Conservation (phyloP, 2,797 vertebrate genomes). For the Myripristis murdjan region DNA sequence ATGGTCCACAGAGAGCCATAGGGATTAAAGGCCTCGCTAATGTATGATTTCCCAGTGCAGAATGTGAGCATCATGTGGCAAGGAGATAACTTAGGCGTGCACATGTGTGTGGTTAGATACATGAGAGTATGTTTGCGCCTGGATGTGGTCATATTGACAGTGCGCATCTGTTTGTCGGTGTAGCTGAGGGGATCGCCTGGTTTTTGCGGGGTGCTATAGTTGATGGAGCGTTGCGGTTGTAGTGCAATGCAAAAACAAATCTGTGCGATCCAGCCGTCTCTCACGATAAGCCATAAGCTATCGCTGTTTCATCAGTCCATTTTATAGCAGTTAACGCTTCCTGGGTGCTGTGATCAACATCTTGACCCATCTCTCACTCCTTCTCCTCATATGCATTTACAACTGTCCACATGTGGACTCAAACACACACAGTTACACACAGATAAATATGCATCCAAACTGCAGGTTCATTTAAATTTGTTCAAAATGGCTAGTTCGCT, state of each 20-base stretch:
- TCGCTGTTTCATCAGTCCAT: slow-evolving; percentile 47
- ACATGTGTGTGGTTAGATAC: slow-evolving; percentile 43
- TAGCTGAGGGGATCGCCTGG: neutral
- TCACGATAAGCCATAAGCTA: slow-evolving; percentile 63
- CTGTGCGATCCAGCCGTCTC: slow-evolving; percentile 52
- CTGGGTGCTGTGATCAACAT: slow-evolving; percentile 48
- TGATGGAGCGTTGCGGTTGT: neutral
- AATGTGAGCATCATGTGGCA: slow-evolving; percentile 35
- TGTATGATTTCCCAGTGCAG: slow-evolving; percentile 35
- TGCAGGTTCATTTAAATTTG: no score
- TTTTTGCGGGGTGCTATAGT: slow-evolving; percentile 17
- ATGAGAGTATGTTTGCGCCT: slow-evolving; percentile 9
- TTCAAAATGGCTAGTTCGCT: neutral
- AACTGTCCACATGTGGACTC: neutral
- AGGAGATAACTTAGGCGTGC: slow-evolving; percentile 39
- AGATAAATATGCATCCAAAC: neutral
- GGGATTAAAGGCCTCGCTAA: slow-evolving; percentile 47
- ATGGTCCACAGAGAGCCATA: slow-evolving; percentile 11
- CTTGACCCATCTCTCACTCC: slow-evolving; percentile 29
- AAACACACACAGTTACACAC: slow-evolving; percentile 1
- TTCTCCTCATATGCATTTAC: neutral
- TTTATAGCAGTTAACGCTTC: slow-evolving; percentile 55
- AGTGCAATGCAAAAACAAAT: slow-evolving; percentile 47
- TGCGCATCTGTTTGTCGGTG: slow-evolving; percentile 23
- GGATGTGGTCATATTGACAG: neutral